Evolutionary conservation across 2,797 vertebrate genomes (phyloP).

Genomic region (Coluber constrictor): DNA sequence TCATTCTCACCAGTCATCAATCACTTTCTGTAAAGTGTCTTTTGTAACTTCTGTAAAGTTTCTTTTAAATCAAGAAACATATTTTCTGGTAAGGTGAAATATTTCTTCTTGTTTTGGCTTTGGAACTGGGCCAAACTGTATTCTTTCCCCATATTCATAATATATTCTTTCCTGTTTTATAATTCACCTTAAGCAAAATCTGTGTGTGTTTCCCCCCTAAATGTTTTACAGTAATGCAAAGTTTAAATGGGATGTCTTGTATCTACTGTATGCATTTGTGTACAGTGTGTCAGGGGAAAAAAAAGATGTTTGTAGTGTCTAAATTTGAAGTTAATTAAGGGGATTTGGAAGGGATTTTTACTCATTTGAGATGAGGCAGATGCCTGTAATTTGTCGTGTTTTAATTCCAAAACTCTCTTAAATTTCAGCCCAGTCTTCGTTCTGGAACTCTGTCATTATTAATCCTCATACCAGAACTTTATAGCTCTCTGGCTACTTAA

Average conservation of each 20-base stretch:
- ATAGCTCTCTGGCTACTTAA: background rate
- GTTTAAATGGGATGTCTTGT: slow-evolving; percentile 13
- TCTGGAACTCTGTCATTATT: background rate
- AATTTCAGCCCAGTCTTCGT: background rate
- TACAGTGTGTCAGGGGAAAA: background rate
- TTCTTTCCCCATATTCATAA: slow-evolving; percentile 17
- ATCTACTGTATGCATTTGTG: background rate
- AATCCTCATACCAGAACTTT: background rate
- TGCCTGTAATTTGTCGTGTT: background rate
- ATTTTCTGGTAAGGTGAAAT: slow-evolving; percentile 5
- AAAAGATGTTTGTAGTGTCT: background rate
- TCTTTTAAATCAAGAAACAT: slow-evolving; percentile 3
- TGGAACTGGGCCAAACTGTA: background rate
- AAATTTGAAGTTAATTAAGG: background rate
- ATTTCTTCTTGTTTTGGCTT: background rate
- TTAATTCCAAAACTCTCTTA: background rate
- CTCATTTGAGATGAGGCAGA: background rate
- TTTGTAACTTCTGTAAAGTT: no score
- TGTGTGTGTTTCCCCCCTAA: background rate
- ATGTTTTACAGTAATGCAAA: slow-evolving; percentile 13
- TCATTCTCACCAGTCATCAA: background rate
- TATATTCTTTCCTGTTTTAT: slow-evolving; percentile 14
- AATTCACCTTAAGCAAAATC: slow-evolving; percentile 25
- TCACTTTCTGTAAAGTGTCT: background rate
- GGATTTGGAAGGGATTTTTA: background rate